Evolutionary conservation across 2,888 invertebrate species (phyloP), one percentile per base, ranked within the genome.

Genomic region (Zhuqinia jingwanae): DNA sequence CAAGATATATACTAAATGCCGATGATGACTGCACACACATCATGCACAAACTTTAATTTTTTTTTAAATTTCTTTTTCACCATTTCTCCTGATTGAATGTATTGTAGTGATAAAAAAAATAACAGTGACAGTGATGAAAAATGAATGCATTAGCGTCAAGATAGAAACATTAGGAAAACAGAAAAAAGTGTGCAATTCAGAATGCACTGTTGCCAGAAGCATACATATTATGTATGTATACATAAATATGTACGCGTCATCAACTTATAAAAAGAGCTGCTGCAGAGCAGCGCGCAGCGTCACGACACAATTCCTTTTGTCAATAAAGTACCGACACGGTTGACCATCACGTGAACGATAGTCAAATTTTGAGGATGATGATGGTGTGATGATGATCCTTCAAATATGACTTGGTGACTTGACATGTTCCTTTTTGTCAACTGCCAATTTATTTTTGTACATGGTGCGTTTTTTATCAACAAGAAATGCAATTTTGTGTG

Each of bases 291-390:
- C 36, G 8, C 36, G n/a, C 17, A 25, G 13, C 73, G 73, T 85
- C 78, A 85, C 84, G 84, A 78, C 47, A 56, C 73, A 25, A 73
- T 36, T 63, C 22, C 53, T 13, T 22, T 76, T 77, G 75, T 84
- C 56, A 36, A 68, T n/a, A 27, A 30, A 56, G 56, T 10, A 53
- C 36, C 58, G 56, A 68, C 53, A 84, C 22, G 65, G 76, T 50
- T 68, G 83, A 77, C 68, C 83, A 77, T 56, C 83, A 84, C 60
- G 30, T 65, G 83, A 83, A 20, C 65, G 63, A 30, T 53, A 65
- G 27, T n/a, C 0, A 56, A 45, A 45, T 20, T 70, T 45, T 22
- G 20, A 22, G 8, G 75, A 75, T 17, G 13, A 53, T n/a, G n/a
- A n/a, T n/a, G n/a, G n/a, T n/a, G n/a, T n/a, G n/a, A n/a, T n/a